These are phyloP conservation scores for Uropetala carovei DNA, from an alignment of 2,888 invertebrate genomes.

Conservation along the genomic window DNA sequence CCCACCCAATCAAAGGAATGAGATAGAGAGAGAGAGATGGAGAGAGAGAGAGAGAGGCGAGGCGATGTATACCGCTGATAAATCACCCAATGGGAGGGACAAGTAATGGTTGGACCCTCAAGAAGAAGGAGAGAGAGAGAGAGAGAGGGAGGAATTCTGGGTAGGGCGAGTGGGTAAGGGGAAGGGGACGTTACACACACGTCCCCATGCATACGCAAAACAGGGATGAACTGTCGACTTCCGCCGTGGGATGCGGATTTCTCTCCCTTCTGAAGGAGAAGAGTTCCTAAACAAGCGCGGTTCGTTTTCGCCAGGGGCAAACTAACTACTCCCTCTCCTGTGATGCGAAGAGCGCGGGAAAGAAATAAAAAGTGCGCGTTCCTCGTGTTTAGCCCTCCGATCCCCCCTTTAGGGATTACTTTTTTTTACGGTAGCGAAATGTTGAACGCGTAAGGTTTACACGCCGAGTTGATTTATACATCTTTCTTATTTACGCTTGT, in stretches of 20 bases:
- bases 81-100: neutral
- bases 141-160: neutral
- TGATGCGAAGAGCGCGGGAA: neutral
- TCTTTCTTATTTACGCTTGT: neutral
- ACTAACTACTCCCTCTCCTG: neutral
- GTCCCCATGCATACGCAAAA: neutral
- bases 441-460: neutral
- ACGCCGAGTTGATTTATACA: neutral
- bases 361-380: neutral
- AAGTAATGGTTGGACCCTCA: slow-evolving; percentile 9
- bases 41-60: neutral
- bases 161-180: neutral
- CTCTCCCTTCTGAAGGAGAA: too few species aligned
- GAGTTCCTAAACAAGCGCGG: neutral
- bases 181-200: neutral
- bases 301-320: neutral
- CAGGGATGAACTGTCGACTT: slow-evolving; percentile 30
- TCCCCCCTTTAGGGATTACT: neutral
- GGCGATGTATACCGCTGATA: neutral
- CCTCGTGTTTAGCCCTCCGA: neutral
- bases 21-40: neutral
- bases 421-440: neutral
- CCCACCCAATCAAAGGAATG: neutral
- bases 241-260: neutral
- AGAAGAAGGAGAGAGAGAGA: neutral